Conservation (phyloP, 2,888 invertebrate species). For the Meteorus colon region DNA sequence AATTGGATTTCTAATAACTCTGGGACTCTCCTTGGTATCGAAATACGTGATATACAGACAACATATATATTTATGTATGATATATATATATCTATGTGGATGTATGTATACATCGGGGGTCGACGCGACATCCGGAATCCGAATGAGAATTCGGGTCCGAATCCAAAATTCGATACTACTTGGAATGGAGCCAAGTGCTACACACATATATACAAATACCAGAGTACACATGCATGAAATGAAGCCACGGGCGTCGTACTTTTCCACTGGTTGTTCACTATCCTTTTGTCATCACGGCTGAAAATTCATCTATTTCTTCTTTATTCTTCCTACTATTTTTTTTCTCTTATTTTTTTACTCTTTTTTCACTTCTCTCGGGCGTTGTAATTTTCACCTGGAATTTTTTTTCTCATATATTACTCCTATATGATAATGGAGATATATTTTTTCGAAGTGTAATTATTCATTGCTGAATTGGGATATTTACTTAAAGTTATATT, state of each 20-base stretch:
- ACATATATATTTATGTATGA: neutral
- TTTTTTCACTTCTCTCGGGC: neutral
- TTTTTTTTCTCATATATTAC: conserved; percentile 16
- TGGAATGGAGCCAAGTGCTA: conserved; percentile 53
- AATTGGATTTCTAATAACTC: conserved; percentile 35
- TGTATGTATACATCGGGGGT: neutral
- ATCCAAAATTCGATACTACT: conserved; percentile 55
- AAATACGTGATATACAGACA: conserved; percentile 13
- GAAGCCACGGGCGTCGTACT: conserved; percentile 26
- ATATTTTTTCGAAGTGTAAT: neutral
- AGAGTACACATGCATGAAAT: neutral
- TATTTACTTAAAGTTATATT: neutral
- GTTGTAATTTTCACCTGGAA: conserved; percentile 12
- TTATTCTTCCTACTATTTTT: too few species aligned
- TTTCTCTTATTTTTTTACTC: neutral
- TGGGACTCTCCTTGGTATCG: conserved; percentile 17
- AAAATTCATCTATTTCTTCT: conserved; percentile 25
- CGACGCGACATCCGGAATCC: conserved; percentile 44
- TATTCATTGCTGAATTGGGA: neutral
- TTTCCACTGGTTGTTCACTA: conserved; percentile 6
- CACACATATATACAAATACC: conserved; percentile 12
- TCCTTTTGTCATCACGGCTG: conserved; percentile 6
- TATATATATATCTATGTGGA: too few species aligned
- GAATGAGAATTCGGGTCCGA: conserved; percentile 55
- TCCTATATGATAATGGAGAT: neutral